A percentile compares a stretch with the other conserved stretches of the same genome.
These are phyloP conservation scores for Simalia tracyae DNA, from an alignment of 2,797 vertebrate species.

Conservation along the genomic window DNA sequence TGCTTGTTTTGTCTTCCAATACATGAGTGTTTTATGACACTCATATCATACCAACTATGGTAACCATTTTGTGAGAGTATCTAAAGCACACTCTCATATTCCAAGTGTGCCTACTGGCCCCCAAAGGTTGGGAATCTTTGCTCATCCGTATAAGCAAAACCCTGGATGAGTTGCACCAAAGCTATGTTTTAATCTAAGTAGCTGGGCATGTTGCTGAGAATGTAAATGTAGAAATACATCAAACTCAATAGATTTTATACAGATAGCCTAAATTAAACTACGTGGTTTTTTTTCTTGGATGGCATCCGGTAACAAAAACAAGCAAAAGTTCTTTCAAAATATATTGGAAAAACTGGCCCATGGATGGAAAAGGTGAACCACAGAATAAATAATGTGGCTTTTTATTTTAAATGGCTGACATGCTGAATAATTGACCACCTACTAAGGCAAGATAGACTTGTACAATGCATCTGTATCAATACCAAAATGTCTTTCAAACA, in stretches of 20 bases:
- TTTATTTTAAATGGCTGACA: constrained; percentile 13
- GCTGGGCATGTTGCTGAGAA: constrained; percentile 24
- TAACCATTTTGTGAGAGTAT: background rate
- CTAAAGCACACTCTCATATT: background rate
- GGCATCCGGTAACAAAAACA: background rate
- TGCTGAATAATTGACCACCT: constrained; percentile 23
- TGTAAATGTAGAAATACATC: constrained; percentile 27
- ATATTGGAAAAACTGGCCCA: constrained; percentile 5
- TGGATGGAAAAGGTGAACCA: constrained; percentile 16
- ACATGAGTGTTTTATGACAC: background rate
- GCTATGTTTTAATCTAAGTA: constrained; percentile 14
- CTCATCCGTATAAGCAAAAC: background rate
- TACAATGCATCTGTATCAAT: constrained; percentile 10
- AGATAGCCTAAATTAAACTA: constrained; percentile 22
- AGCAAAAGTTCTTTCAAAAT: background rate
- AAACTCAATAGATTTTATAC: constrained; percentile 22
- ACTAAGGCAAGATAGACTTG: constrained; percentile 32
- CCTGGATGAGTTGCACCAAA: background rate
- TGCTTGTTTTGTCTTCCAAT: background rate
- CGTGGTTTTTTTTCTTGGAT: constrained; percentile 18
- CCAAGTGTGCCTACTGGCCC: background rate
- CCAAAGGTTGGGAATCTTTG: background rate
- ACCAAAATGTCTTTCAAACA: constrained; percentile 29
- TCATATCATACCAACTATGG: background rate
- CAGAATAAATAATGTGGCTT: constrained; percentile 4